Percentiles rank a stretch among this genome's conserved stretches.
These are phyloP conservation scores for Phalanger gymnotis DNA, from an alignment of 2,797 vertebrate species.

Conservation along the genomic window DNA sequence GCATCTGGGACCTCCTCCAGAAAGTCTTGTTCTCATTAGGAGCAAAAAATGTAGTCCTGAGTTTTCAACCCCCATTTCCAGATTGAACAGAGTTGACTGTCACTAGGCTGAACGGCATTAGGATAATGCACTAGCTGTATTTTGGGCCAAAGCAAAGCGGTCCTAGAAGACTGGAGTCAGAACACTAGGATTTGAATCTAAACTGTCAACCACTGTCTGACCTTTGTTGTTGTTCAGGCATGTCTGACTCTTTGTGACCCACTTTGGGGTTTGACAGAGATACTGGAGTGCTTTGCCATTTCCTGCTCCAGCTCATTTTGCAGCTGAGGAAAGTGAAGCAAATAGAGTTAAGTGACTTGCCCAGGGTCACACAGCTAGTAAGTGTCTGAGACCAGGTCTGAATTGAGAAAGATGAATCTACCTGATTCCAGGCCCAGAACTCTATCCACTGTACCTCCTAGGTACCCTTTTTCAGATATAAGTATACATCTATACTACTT, in stretches of 20 bases:
- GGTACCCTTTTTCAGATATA: background rate
- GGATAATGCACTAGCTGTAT: background rate
- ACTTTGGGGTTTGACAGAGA: background rate
- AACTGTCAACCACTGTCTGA: background rate
- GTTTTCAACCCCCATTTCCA: background rate
- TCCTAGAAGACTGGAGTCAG: background rate
- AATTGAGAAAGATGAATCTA: background rate
- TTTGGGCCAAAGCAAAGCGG: background rate
- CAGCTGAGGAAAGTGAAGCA: background rate
- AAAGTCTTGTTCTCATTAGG: background rate
- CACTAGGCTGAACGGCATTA: background rate
- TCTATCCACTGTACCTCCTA: background rate
- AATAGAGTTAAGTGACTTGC: background rate
- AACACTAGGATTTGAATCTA: background rate
- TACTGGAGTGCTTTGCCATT: background rate
- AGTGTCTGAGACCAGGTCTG: background rate
- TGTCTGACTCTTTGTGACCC: background rate
- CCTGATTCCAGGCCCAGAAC: background rate
- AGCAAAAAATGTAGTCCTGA: background rate
- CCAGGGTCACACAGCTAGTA: background rate
- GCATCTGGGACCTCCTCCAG: background rate
- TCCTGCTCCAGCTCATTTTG: background rate
- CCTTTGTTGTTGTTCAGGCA: background rate
- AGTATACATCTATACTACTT: background rate
- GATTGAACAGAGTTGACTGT: background rate